phyloP scores from a whole-genome alignment of 2,113 vertebrate species.

The Neolamprologus caudopunctatus region DNA sequence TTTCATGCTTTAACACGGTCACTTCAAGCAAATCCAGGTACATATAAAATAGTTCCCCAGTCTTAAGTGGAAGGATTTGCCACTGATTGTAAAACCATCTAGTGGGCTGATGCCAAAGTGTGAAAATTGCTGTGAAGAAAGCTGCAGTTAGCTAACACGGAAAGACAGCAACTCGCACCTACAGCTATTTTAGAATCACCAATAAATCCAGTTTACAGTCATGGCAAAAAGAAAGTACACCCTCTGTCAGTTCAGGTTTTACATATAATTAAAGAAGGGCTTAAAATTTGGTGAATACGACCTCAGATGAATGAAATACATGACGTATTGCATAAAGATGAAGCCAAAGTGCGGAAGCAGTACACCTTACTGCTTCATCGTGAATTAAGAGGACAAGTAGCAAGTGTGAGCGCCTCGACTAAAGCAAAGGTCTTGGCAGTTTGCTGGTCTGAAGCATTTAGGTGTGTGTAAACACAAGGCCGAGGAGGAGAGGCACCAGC shows the following conservation, averaged over 20 bases:
- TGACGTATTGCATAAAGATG: not conserved
- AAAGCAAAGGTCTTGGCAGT: not conserved
- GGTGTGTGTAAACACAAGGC: not conserved
- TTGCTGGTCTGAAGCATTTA: not conserved
- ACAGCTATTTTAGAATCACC: accelerated
- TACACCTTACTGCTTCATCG: not conserved
- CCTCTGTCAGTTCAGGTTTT: not conserved
- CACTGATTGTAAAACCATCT: too few species aligned
- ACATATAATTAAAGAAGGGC: not conserved
- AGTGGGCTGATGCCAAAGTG: too few species aligned
- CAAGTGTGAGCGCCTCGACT: not conserved
- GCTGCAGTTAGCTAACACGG: accelerated
- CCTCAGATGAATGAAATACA: accelerated
- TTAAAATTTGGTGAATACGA: not conserved
- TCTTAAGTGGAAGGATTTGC: not conserved
- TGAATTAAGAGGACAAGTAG: not conserved
- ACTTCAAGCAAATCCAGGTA: not conserved
- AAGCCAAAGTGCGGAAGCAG: not conserved
- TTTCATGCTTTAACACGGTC: not conserved
- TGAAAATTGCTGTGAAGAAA: accelerated
- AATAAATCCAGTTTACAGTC: not conserved
- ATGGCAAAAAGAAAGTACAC: not conserved
- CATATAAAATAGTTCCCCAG: not conserved
- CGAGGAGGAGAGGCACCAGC: not conserved
- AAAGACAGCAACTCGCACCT: not conserved